Evolutionary conservation across 2,797 vertebrate genomes (phyloP), one percentile per base, ranked within the genome.

Genomic region (Lutjanus campechanus): DNA sequence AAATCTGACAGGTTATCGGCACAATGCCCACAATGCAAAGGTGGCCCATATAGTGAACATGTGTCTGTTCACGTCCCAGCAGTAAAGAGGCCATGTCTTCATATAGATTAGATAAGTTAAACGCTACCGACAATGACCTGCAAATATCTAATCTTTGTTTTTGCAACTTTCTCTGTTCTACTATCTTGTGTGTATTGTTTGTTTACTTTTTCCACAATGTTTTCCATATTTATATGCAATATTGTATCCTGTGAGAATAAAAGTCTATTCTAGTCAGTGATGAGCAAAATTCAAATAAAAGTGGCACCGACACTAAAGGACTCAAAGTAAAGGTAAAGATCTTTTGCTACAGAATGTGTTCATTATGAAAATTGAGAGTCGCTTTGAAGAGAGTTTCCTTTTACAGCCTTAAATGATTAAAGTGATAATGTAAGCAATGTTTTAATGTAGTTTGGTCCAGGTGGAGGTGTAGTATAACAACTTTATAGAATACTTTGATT

Each of bases 1-100:
- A 46, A 43, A 51, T 22, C n/a, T 67, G 44, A 71, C 54, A 56
- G 60, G 61, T 75, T 10, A 67, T 51, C 41, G 53, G 20, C 56
- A 71, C 46, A 44, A 58, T 49, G 17, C 12, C 1, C 22, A 20
- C 61, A 69, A 69, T 64, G 56, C 4, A 59, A 78, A 61, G 43
- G 9, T 53, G 16, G 12, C 25, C 16, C 29, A 36, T 40, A 53
- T 54, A 72, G 43, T 49, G 64, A 63, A 63, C 59, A 55, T 22
- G 20, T 43, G 10, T 54, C 51, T 25, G 67, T 67, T 22, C 58
- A 36, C 12, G 11, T 41, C 59, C 12, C 10, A 17, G 15, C 7
- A 22, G 60, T 72, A 40, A 73, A 68, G 29, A 63, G 62, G 70
- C 44, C 62, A 44, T 12, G 25, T 55, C 10, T 17, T 50, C 20